Evolutionary conservation across 1,140 invertebrate species (phyloP).

Genomic region (Grapholita molesta): DNA sequence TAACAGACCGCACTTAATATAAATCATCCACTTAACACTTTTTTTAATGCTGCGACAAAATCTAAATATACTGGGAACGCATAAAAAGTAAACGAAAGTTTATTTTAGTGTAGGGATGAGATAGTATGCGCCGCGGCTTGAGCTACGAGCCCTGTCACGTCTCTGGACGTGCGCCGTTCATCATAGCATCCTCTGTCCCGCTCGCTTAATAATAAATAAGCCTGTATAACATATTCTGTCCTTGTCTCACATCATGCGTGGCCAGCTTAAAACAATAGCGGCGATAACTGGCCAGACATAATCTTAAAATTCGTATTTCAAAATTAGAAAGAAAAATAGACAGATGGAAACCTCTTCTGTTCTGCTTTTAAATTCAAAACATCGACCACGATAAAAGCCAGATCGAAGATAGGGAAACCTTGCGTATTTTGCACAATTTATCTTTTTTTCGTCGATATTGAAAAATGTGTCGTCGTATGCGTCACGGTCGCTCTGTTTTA

Average conservation of each 20-base stretch:
- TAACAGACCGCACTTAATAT: conserved; percentile 64
- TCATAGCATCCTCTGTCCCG: conserved; percentile 51
- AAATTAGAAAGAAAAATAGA: conserved; percentile 52
- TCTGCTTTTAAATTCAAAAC: conserved; percentile 34
- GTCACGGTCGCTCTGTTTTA: conserved; percentile 55
- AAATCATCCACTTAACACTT: conserved; percentile 76
- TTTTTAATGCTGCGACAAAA: conserved; percentile 64
- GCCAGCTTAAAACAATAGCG: conserved; percentile 62
- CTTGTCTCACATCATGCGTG: conserved; percentile 48
- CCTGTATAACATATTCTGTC: conserved; percentile 23
- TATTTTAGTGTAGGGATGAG: conserved; percentile 66
- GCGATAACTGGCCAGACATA: conserved; percentile 45
- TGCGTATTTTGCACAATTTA: conserved; percentile 51
- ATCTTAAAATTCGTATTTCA: conserved; percentile 48
- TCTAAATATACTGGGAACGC: conserved; percentile 68
- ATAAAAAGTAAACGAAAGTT: conserved; percentile 65
- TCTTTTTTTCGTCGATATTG: conserved; percentile 61
- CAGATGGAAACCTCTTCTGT: conserved; percentile 35
- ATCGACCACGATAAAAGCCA: conserved; percentile 45
- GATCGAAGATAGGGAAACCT: conserved; percentile 41
- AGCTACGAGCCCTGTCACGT: conserved; percentile 58
- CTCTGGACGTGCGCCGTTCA: conserved; percentile 50
- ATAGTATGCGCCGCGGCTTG: conserved; percentile 61
- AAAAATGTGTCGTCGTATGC: conserved; percentile 65
- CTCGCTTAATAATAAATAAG: conserved; percentile 27